phyloP scores from a whole-genome alignment of 2,888 invertebrate species.

The Formica aserva region DNA sequence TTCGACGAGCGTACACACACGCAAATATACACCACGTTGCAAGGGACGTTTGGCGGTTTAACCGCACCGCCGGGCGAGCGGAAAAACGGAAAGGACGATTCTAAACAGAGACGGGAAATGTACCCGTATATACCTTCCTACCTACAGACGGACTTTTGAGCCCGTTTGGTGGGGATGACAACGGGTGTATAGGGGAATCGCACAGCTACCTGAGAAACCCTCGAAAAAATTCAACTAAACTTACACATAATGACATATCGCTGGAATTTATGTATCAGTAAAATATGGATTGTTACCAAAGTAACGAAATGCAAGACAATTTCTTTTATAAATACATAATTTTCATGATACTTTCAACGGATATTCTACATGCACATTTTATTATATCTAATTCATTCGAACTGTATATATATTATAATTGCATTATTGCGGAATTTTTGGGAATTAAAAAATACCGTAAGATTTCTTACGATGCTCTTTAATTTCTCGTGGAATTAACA shows the following conservation, averaged over 20 bases:
- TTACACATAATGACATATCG: constrained; percentile 51
- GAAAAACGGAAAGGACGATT: constrained; percentile 70
- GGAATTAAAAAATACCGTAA: neutral
- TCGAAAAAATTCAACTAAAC: constrained; percentile 73
- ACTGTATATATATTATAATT: neutral
- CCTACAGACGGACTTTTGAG: constrained; percentile 53
- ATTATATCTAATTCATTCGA: neutral
- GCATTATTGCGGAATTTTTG: neutral
- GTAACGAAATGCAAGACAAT: neutral
- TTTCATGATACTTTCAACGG: neutral
- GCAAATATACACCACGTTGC: constrained; percentile 50
- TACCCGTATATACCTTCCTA: constrained; percentile 58
- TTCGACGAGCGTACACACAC: constrained; percentile 66
- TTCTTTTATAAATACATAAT: neutral
- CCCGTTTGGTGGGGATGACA: constrained; percentile 37
- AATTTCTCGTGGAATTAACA: neutral
- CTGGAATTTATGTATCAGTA: constrained; percentile 44
- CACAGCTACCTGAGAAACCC: constrained; percentile 73
- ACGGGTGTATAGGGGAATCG: constrained; percentile 60
- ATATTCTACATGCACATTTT: neutral
- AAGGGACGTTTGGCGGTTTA: constrained; percentile 67
- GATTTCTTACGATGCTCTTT: neutral
- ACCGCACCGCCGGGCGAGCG: constrained; percentile 55
- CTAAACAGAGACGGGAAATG: constrained; percentile 58
- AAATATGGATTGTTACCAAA: neutral